Evolutionary conservation across 2,113 vertebrate species (phyloP), one percentile per base, ranked within the genome.

Genomic region (Channa maculata): DNA sequence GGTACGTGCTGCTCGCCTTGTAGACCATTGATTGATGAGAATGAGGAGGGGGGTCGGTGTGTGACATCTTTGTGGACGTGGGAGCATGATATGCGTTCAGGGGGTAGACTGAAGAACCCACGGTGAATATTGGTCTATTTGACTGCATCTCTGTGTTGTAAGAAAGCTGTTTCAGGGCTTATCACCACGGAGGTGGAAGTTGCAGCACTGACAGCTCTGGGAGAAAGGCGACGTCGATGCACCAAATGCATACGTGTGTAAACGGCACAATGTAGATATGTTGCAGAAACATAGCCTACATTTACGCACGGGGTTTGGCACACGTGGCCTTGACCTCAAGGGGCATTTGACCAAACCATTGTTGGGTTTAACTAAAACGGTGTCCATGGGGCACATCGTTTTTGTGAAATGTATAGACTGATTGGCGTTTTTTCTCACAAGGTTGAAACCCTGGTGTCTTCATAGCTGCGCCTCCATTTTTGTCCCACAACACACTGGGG

Each of bases 1-100:
- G 94, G 94, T 94, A 91, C 65, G 90, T 86, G 85, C 64, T 58
- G 67, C 53, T 69, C 61, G 6, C 46, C 62, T 41, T 62, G 70
- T 74, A 73, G 77, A 60, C 15, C 57, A 11, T 72, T 41, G 79
- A 74, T 80, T 75, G 14, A 58, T 53, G 12, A 4, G 46, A 57
- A 44, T 0, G 14, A 68, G 59, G 51, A 8, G 7, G 14, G 3
- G 24, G 39, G 24, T 24, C 1, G 51, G 46, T 4, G 45, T 8
- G 63, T 52, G 52, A 36, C 12, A 45, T 34, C 55, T 49, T 59
- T 58, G 60, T 62, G 61, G 43, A 58, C 10, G 60, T 58, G 72
- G 55, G 55, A 36, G 74, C 36, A 33, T 72, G 69, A 66, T 51
- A 44, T 79, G 46, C 53, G 41, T 53, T 71, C 57, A 46, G 36